phyloP scores from a whole-genome alignment of 2,113 vertebrate species.

The Trachemys scripta region DNA sequence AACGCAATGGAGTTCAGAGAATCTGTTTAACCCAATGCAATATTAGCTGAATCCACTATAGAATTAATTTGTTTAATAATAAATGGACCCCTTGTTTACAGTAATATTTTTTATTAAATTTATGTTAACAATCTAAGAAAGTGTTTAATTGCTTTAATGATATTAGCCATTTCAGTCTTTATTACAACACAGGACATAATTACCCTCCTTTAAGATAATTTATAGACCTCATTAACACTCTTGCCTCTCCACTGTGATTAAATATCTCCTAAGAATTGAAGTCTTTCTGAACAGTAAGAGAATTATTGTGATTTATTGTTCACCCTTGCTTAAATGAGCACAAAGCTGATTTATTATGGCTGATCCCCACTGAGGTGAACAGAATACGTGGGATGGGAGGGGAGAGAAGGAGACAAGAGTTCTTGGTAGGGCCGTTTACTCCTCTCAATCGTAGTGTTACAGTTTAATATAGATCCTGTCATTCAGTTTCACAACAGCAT shows the following conservation, averaged over 20 bases:
- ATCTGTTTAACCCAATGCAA: slow-evolving; percentile 3
- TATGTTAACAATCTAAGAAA: slow-evolving; percentile 82
- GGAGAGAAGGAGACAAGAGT: slow-evolving; percentile 51
- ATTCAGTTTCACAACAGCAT: slow-evolving; percentile 21
- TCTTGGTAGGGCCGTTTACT: slow-evolving; percentile 38
- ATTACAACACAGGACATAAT: slow-evolving; percentile 80
- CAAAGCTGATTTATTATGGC: slow-evolving; percentile 74
- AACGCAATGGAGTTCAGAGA: background rate
- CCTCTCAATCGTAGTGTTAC: background rate
- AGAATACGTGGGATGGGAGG: background rate
- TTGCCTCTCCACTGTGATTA: slow-evolving; percentile 81
- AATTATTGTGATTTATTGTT: slow-evolving; percentile 80
- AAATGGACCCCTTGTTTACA: slow-evolving; percentile 68
- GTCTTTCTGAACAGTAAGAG: slow-evolving; percentile 73
- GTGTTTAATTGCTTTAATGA: slow-evolving; percentile 83
- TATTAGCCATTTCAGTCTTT: slow-evolving; percentile 78
- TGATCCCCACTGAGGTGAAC: slow-evolving; percentile 72
- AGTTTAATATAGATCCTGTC: slow-evolving; percentile 56
- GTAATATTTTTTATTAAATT: slow-evolving; percentile 79
- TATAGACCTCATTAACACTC: slow-evolving; percentile 87
- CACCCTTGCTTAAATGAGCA: slow-evolving; percentile 53
- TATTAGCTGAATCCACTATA: background rate
- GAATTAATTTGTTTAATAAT: slow-evolving; percentile 47
- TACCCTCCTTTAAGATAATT: slow-evolving; percentile 83
- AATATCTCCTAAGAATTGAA: slow-evolving; percentile 82